Evolutionary conservation across 2,113 vertebrate genomes (phyloP).

Genomic region (Paralichthys olivaceus): DNA sequence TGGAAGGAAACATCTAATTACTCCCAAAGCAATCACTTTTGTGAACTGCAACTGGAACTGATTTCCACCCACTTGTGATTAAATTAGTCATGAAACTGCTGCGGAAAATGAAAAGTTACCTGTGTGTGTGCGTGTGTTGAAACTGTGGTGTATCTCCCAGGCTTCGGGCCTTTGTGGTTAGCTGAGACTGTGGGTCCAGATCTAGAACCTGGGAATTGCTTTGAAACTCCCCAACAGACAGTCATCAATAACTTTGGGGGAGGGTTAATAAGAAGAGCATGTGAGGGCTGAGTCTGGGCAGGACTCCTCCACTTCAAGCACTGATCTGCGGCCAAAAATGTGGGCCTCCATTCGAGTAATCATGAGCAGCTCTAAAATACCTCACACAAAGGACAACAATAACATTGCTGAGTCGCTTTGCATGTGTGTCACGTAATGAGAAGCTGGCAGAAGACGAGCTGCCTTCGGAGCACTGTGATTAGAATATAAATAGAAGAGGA

Average conservation of each 20-base stretch:
- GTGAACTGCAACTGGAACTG: constrained; percentile 39
- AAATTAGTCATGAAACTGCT: constrained; percentile 64
- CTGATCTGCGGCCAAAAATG: constrained; percentile 68
- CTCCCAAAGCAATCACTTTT: constrained; percentile 39
- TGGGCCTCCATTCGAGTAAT: constrained; percentile 71
- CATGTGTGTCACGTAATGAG: constrained; percentile 71
- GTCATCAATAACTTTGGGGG: constrained; percentile 58
- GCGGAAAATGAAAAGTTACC: constrained; percentile 34
- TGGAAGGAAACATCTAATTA: constrained; percentile 67
- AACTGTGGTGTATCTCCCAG: not conserved
- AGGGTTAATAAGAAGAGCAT: constrained; percentile 71
- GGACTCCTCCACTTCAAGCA: constrained; percentile 52
- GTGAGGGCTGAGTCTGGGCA: constrained; percentile 59
- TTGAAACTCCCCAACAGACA: constrained; percentile 50
- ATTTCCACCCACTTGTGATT: constrained; percentile 62
- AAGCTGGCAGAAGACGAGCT: constrained; percentile 58
- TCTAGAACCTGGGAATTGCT: constrained; percentile 39
- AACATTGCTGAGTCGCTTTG: constrained; percentile 53
- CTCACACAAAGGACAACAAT: constrained; percentile 72
- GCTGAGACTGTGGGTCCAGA: constrained; percentile 1
- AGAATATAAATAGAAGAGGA: constrained; percentile 62
- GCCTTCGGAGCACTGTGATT: constrained; percentile 66
- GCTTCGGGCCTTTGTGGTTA: constrained; percentile 1
- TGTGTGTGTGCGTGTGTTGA: constrained; percentile 15
- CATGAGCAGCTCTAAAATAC: constrained; percentile 68